Evolutionary conservation across 2,797 vertebrate species (phyloP), one percentile per base, ranked within the genome.

Genomic region (Alectoris magna): DNA sequence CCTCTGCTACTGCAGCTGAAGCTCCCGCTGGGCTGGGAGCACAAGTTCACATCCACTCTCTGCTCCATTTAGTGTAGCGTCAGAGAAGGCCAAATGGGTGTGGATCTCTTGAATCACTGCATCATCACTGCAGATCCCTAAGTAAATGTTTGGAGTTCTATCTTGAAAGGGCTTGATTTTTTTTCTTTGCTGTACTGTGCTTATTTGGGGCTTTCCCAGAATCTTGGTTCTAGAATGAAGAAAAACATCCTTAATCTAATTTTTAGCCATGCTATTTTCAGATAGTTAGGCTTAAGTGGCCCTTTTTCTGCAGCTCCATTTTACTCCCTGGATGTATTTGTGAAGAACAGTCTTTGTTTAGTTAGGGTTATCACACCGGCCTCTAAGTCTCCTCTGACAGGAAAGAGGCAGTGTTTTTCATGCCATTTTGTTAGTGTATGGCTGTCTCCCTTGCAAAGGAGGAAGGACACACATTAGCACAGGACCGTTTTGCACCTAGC

Each of bases 181-280:
- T 64, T 44, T 84, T 26, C 17, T 73, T 84, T 64, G 23, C 13
- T 76, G 82, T 87, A 68, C 78, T 59, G 17, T 48, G 43, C 48
- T 64, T 84, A 56, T 77, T 31, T 77, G 48, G 39, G 68, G 26
- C 36, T 89, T 89, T 83, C 74, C 58, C 44, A 53, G 31, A 80
- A 60, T 87, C 24, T 80, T 36, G 38, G 0, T 83, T 89, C 24
- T 58, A 62, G 23, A 83, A 60, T 27, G 62, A 74, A 71, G 79
- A 82, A 31, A 2, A 4, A 2, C 8, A 46, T 9, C 21, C 49
- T 69, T 90, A 31, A 19, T 84, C 63, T 79, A 68, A 79, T 59
- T 82, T 93, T 84, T 92, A 79, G 51, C 26, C 13, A 78, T 19
- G 1, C 72, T 92, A 53, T 82, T 84, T 91, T 87, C 60, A 19